Evolutionary conservation across 2,797 vertebrate genomes (phyloP).

Genomic region (Nyctibius grandis): DNA sequence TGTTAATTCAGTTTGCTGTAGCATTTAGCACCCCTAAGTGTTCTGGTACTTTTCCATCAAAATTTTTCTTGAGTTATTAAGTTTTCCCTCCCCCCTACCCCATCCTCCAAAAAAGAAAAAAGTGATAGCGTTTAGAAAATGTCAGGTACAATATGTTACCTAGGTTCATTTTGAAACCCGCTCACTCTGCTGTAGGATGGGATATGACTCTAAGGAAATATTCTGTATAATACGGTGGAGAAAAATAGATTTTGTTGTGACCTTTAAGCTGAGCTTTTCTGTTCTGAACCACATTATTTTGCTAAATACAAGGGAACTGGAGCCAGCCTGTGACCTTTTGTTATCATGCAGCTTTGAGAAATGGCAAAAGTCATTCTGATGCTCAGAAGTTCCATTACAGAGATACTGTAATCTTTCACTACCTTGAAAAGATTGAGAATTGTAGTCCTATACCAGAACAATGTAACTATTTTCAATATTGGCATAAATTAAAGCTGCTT

Average conservation of each 20-base stretch:
- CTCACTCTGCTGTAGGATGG: background rate
- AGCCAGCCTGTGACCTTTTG: constrained; percentile 69
- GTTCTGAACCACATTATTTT: constrained; percentile 64
- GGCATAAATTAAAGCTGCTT: background rate
- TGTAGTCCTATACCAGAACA: background rate
- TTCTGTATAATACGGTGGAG: constrained; percentile 47
- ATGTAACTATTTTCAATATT: background rate
- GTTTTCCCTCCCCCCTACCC: background rate
- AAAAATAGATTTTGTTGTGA: constrained; percentile 69
- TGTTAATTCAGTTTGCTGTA: background rate
- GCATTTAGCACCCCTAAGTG: background rate
- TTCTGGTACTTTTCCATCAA: background rate
- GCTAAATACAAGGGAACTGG: constrained; percentile 51
- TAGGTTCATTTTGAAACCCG: background rate
- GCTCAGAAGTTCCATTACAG: constrained; percentile 46
- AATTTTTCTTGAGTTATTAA: background rate
- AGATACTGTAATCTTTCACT: too few relatives aligned
- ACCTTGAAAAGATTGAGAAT: background rate
- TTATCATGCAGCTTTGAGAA: constrained; percentile 61
- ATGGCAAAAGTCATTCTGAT: constrained; percentile 48
- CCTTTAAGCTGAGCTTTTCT: constrained; percentile 70
- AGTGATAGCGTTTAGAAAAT: background rate
- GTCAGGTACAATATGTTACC: background rate
- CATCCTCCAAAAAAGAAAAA: background rate
- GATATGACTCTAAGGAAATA: constrained; percentile 55